Evolutionary conservation across 2,113 vertebrate species (phyloP).

Genomic region (Blennius ocellaris): DNA sequence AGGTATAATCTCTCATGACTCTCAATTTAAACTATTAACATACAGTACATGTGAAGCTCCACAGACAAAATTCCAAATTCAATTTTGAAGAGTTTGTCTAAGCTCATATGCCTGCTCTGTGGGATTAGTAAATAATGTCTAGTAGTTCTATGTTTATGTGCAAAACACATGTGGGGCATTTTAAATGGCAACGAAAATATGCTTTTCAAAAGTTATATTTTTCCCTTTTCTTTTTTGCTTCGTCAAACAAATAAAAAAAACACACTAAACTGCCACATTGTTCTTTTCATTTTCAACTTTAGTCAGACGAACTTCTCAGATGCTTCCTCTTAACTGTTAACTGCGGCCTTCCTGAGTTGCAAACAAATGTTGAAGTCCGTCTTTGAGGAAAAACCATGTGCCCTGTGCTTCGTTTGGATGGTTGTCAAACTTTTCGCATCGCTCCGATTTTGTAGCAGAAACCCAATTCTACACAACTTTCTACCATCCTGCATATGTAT

Average conservation of each 20-base stretch:
- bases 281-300: slow-evolving; percentile 47
- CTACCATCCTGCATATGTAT: slow-evolving; percentile 31
- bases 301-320: slow-evolving; percentile 31
- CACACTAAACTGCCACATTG: slow-evolving; percentile 21
- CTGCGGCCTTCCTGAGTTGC: slow-evolving; percentile 17
- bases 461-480: slow-evolving; percentile 36
- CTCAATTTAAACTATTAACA: too few relatives aligned
- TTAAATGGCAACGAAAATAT: too few relatives aligned
- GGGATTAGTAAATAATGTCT: too few relatives aligned
- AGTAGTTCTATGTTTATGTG: too few relatives aligned
- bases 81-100: too few relatives aligned
- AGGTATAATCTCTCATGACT: too few relatives aligned
- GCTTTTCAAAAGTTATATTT: slow-evolving; percentile 9
- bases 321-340: slow-evolving; percentile 20
- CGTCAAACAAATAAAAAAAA: slow-evolving; percentile 4
- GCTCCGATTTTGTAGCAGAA: slow-evolving; percentile 10
- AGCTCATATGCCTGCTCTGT: too few relatives aligned
- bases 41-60: too few relatives aligned
- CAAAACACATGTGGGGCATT: too few relatives aligned
- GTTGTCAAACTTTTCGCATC: slow-evolving; percentile 16
- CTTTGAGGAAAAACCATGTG: slow-evolving; percentile 5
- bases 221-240: slow-evolving; percentile 28
- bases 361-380: slow-evolving; percentile 30
- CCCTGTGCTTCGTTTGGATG: slow-evolving; percentile 24
- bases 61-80: too few relatives aligned